These are phyloP conservation scores for Cristatella mucedo DNA, from an alignment of 2,888 invertebrate species.

Conservation along the genomic window DNA sequence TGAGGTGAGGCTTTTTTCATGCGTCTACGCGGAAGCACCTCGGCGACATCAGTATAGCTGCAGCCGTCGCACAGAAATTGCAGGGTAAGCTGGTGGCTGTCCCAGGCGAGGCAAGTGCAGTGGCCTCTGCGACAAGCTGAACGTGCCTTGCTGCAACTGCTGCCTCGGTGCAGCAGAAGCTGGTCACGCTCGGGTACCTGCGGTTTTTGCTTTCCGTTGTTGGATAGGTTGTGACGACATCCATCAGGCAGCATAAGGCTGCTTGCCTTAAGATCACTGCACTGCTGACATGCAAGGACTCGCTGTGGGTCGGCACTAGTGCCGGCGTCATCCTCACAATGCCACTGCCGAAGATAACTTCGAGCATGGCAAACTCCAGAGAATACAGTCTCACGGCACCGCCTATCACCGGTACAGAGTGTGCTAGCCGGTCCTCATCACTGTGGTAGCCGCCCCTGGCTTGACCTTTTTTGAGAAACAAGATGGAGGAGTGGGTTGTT, in stretches of 20 bases:
- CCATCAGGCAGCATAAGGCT: constrained; percentile 89
- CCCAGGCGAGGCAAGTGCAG: background rate
- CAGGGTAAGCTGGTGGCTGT: constrained; percentile 51
- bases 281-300: constrained; percentile 70
- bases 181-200: background rate
- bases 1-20: constrained; percentile 68
- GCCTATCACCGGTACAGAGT: constrained; percentile 37
- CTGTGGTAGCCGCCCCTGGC: too few species aligned
- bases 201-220: constrained; percentile 17
- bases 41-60: constrained; percentile 72
- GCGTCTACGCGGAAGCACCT: constrained; percentile 57
- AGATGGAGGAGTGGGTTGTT: too few species aligned
- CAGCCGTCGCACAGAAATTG: constrained; percentile 82
- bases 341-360: constrained; percentile 54
- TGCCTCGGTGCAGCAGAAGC: background rate
- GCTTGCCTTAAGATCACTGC: constrained; percentile 87
- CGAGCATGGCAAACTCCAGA: constrained; percentile 42
- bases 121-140: too few species aligned
- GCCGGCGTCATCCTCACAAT: constrained; percentile 51
- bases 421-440: too few species aligned
- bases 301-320: constrained; percentile 92
- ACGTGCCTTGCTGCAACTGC: too few species aligned
- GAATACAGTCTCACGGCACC: constrained; percentile 29
- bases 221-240: constrained; percentile 74
- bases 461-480: too few species aligned